Base-by-base conservation (phyloP, 2,888 invertebrate species). In the Apodemia duryi region DNA sequence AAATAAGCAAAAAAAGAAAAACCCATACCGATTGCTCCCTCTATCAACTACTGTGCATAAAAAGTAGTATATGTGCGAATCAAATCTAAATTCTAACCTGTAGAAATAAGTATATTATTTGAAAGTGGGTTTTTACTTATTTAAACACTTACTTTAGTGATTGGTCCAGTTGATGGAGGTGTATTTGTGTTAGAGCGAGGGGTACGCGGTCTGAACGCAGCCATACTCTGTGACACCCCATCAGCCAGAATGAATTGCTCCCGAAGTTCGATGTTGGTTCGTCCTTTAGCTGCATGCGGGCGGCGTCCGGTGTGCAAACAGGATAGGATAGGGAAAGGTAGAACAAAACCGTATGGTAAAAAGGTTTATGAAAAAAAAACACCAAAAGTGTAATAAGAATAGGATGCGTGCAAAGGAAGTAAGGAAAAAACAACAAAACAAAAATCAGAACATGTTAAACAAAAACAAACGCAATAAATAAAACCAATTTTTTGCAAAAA, bases 191-290 rank as follows among this genome's bases (percentile, higher is more conserved):
- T 96, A 86, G 96, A 95, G 85, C 96, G 95, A 85, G 96, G 96
- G 86, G 97, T 96, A 93, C 98, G 98, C 85, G 98, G 96, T 93
- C 97, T 97, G 95, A 99, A 99, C 82, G 98, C 97, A 83, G 98
- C 96, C 98, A 99, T 99, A 86, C 97, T 97, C 94, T 99, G 99
- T 86, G 98, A 97, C 77, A 98, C 98, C 86, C 99, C 99, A 88
- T 98, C 97, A 80, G 99, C 98, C 94, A 99, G 94, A 91, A 98
- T 98, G 94, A 99, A 99, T 94, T 98, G 98, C 93, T 99, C 99
- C 86, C 99, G 95, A 86, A 99, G 95, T 94, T 99, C 99, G 94
- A 99, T 97, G 95, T 99, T 99, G 92, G 99, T 99, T 93, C 99
- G 97, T 94, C 99, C 99, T 94, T 99, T 98, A 94, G 99, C 99